Evolutionary conservation across 2,113 vertebrate species (phyloP), one percentile per base, ranked within the genome.

Genomic region (Corvus hawaiiensis): DNA sequence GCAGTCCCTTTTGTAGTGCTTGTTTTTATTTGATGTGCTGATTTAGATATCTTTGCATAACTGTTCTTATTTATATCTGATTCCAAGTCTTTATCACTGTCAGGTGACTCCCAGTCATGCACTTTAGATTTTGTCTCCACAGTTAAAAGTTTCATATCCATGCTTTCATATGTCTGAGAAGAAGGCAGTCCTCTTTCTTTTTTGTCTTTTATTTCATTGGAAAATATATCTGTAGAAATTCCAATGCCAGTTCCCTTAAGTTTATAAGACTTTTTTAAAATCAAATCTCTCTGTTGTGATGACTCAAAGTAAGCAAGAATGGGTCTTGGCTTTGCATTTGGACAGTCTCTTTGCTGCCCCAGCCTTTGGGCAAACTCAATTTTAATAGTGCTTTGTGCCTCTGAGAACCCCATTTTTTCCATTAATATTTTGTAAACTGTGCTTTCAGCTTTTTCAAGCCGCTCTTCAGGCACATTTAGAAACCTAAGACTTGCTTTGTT

Each of bases 191-290:
- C 97, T 96, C 98, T 99, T 58, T 99, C 99, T 97, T 98, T 99
- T 96, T 96, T 98, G 86, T 99, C 99, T 96, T 98, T 99, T 68
- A 98, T 93, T 32, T 99, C 99, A 69, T 98, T 98, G 80, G 98
- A 97, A 95, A 99, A 98, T 92, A 99, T 98, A 94, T 99, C 99
- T 74, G 99, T 99, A 32, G 99, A 99, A 80, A 99, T 98, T 32
- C 99, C 99, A 74, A 99, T 99, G 32, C 99, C 99, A 56, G 99
- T 99, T 82, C 99, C 99, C 97, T 99, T 99, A 68, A 99, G 98
- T 97, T 99, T 99, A 79, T 99, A 99, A 80, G 99, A 99, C 93
- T 99, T 99, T 97, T 99, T 99, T 96, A 99, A 98, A 96, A 99
- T 98, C 74, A 99, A 97, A 97, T 99, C 99, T 89, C 99, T 98